phyloP scores from a whole-genome alignment of 1,140 invertebrate genomes.

The Scaptomyza montana region DNA sequence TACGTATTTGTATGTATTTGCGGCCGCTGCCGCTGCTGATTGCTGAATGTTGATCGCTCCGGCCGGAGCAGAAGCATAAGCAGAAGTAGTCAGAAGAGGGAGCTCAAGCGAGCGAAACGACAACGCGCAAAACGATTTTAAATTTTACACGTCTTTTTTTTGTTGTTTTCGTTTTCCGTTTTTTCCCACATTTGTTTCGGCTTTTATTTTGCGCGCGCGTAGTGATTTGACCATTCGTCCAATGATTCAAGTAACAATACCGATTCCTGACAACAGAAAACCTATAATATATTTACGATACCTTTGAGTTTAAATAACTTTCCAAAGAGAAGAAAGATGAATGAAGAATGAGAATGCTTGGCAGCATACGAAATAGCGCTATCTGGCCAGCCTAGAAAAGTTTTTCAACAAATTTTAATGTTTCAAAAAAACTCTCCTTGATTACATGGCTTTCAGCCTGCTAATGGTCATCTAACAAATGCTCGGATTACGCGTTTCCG shows the following conservation, averaged over 20 bases:
- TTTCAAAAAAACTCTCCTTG: too few species aligned
- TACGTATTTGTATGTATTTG: constrained; percentile 12
- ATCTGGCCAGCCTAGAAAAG: too few species aligned
- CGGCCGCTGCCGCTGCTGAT: neutral
- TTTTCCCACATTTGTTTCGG: constrained; percentile 32
- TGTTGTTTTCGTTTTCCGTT: constrained; percentile 13
- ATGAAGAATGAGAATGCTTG: too few species aligned
- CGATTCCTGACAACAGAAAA: constrained; percentile 13
- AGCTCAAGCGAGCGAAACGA: constrained; percentile 29
- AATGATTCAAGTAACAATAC: too few species aligned
- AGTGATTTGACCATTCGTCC: neutral
- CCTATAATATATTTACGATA: too few species aligned
- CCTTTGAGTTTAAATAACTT: too few species aligned
- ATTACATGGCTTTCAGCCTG: too few species aligned
- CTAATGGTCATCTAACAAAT: neutral
- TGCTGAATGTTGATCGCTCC: neutral
- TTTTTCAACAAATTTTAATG: too few species aligned
- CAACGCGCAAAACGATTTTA: constrained; percentile 27
- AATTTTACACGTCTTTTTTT: constrained; percentile 20
- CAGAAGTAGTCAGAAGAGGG: constrained; percentile 25
- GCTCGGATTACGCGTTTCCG: constrained; percentile 23
- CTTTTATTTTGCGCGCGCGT: constrained; percentile 24
- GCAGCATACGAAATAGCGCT: too few species aligned
- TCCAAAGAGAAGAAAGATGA: too few species aligned
- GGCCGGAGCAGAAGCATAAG: constrained; percentile 4